Conservation (phyloP, 2,888 invertebrate species). For the Ecliptopera silaceata region DNA sequence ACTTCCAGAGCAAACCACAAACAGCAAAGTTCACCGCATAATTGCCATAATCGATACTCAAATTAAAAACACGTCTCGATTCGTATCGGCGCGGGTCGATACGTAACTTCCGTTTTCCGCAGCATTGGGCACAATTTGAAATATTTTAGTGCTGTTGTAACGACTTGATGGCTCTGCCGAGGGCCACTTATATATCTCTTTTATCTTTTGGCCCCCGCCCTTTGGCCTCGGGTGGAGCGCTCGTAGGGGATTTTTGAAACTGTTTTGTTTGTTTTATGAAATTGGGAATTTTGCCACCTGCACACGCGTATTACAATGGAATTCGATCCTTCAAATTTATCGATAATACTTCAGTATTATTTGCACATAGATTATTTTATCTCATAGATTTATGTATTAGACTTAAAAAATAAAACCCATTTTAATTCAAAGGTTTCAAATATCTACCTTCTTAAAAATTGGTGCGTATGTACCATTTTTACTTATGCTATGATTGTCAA, state of each 20-base stretch:
- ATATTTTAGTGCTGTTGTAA: constrained; percentile 83
- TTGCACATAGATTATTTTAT: too few relatives aligned
- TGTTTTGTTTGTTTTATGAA: constrained; percentile 27
- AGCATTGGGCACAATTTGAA: constrained; percentile 83
- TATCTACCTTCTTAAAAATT: too few relatives aligned
- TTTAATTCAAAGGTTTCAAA: too few relatives aligned
- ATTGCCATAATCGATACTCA: constrained; percentile 50
- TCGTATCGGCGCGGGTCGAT: constrained; percentile 39
- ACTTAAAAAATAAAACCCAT: too few relatives aligned
- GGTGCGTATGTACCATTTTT: too few relatives aligned
- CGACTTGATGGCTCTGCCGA: constrained; percentile 81
- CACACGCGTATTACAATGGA: too few relatives aligned
- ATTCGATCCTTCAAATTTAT: too few relatives aligned
- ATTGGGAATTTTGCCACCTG: constrained; percentile 1
- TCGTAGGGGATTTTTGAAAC: constrained; percentile 62
- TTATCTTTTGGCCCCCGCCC: constrained; percentile 79
- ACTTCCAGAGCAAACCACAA: background rate
- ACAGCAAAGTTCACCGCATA: constrained; percentile 20
- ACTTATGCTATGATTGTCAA: too few relatives aligned
- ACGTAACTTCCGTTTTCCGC: constrained; percentile 82
- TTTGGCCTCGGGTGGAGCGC: constrained; percentile 69
- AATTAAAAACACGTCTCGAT: constrained; percentile 54
- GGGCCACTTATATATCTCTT: constrained; percentile 83
- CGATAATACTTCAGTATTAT: too few relatives aligned
- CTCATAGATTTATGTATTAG: too few relatives aligned